Conservation (phyloP, 2,797 vertebrate species). For the Tragopan temminckii region DNA sequence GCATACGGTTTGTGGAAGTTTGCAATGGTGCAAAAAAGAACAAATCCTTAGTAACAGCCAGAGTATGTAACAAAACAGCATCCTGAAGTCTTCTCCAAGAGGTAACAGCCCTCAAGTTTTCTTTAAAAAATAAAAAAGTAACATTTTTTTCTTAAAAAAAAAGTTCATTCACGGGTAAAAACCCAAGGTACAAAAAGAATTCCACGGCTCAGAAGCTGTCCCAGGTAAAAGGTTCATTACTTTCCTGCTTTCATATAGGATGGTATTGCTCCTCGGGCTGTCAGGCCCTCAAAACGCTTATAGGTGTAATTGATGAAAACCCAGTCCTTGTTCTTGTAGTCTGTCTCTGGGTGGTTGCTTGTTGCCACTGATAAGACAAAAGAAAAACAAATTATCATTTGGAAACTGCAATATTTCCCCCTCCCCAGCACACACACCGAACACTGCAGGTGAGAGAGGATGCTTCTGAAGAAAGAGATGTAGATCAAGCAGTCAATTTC, state of each 20-base stretch:
- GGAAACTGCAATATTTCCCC: neutral
- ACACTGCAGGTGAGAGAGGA: neutral
- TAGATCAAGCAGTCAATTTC: accelerated
- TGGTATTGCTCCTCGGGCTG: slow-evolving; percentile 94
- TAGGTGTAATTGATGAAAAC: slow-evolving; percentile 99
- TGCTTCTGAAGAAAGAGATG: neutral
- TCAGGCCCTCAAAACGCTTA: slow-evolving; percentile 97
- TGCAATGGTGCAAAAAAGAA: neutral
- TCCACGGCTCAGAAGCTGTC: neutral
- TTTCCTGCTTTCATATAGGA: slow-evolving; percentile 97
- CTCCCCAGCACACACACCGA: neutral
- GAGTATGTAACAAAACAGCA: neutral
- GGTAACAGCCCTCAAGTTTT: slow-evolving; percentile 7
- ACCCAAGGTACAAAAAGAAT: slow-evolving; percentile 12
- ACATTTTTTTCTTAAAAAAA: neutral
- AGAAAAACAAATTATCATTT: neutral
- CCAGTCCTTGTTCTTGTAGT: slow-evolving; percentile 99
- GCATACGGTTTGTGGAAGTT: neutral
- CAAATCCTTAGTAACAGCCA: slow-evolving; percentile 14
- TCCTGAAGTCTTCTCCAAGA: slow-evolving; percentile 41
- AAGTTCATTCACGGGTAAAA: neutral
- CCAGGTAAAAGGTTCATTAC: slow-evolving; percentile 62
- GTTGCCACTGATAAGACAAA: slow-evolving; percentile 78
- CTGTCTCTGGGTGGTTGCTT: slow-evolving; percentile 91
- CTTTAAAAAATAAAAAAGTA: neutral